Evolutionary conservation across 2,113 vertebrate genomes (phyloP).

Genomic region (Capreolus pygargus): DNA sequence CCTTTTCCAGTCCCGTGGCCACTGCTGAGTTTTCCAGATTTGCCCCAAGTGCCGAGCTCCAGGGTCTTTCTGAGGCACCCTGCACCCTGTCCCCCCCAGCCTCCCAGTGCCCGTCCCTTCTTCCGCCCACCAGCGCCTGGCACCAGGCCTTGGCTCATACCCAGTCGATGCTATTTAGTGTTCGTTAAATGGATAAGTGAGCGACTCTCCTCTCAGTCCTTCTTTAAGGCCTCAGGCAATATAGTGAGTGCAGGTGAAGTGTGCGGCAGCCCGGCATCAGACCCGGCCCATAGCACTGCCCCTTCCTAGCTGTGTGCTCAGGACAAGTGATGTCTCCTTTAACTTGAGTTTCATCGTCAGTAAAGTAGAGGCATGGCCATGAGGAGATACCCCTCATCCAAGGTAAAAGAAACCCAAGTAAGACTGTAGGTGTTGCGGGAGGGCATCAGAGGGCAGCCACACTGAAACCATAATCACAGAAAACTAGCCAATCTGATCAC

Average conservation of each 20-base stretch:
- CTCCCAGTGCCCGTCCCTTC: not conserved
- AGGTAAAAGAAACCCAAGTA: too few species aligned
- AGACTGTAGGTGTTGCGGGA: too few species aligned
- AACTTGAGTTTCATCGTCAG: not conserved
- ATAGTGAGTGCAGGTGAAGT: not conserved
- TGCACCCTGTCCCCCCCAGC: not conserved
- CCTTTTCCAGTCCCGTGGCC: too few species aligned
- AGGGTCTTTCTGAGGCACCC: not conserved
- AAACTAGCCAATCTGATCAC: too few species aligned
- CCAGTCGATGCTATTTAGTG: not conserved
- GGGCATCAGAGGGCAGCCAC: too few species aligned
- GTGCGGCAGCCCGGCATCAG: not conserved
- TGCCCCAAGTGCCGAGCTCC: not conserved
- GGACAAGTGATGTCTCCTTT: not conserved
- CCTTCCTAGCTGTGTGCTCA: not conserved
- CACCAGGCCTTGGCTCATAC: not conserved
- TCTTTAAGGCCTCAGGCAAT: not conserved
- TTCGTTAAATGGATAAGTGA: not conserved
- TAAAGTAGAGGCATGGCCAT: not conserved
- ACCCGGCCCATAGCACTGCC: not conserved
- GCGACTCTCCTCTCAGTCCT: not conserved
- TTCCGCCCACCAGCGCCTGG: not conserved
- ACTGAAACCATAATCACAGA: too few species aligned
- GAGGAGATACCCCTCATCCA: too few species aligned
- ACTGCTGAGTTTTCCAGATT: too few species aligned